phyloP scores from a whole-genome alignment of 2,888 invertebrate genomes.

The Keiferia lycopersicella region DNA sequence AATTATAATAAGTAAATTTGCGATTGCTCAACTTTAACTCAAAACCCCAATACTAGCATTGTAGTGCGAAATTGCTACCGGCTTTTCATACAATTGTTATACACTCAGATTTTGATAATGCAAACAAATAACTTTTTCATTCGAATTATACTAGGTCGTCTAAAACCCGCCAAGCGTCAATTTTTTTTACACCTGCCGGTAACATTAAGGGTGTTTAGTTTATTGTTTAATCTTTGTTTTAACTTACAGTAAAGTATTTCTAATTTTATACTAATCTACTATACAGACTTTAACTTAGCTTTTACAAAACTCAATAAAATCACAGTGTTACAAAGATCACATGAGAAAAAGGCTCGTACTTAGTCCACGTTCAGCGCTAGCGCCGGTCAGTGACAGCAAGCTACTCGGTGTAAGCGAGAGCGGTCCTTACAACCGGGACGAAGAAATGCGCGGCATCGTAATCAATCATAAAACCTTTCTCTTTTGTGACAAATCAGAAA shows the following conservation, averaged over 20 bases:
- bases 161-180: too few relatives aligned
- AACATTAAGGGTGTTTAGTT: background rate
- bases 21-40: constrained; percentile 62
- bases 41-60: constrained; percentile 37
- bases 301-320: constrained; percentile 1
- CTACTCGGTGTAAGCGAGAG: background rate
- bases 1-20: constrained; percentile 29
- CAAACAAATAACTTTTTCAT: too few relatives aligned
- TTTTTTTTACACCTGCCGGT: background rate
- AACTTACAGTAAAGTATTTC: background rate
- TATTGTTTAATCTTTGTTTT: background rate
- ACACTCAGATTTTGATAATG: too few relatives aligned
- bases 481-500: background rate
- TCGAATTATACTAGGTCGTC: too few relatives aligned
- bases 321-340: constrained; percentile 14
- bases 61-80: constrained; percentile 19
- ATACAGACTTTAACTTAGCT: constrained; percentile 11
- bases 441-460: background rate
- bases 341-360: constrained; percentile 1
- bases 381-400: background rate
- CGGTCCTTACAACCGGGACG: background rate
- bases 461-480: background rate
- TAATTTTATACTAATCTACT: constrained; percentile 4
- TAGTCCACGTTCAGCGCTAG: constrained; percentile 16
- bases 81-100: background rate